Conservation (phyloP, 1,140 invertebrate species). For the Camponotus floridanus region DNA sequence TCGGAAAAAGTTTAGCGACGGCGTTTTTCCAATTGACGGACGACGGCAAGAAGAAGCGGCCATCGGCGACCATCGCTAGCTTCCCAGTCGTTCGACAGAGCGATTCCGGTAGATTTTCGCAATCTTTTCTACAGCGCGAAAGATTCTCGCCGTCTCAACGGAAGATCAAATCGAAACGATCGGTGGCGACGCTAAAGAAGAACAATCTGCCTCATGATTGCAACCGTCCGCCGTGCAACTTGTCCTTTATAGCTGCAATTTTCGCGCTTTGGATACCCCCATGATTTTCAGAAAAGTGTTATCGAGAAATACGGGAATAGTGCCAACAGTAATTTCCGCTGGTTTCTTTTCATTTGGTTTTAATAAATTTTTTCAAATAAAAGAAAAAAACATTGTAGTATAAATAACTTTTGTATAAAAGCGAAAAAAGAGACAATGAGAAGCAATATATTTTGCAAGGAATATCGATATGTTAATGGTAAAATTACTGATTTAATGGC, state of each 20-base stretch:
- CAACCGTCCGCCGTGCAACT: not conserved
- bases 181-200: constrained; percentile 16
- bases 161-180: constrained; percentile 42
- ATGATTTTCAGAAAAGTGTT: constrained; percentile 3
- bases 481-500: not conserved
- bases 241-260: constrained; percentile 1
- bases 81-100: constrained; percentile 14
- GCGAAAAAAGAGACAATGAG: not conserved
- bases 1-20: constrained; percentile 57
- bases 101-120: not conserved
- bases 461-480: not conserved
- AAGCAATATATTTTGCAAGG: not conserved
- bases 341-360: not conserved
- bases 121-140: constrained; percentile 27
- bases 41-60: constrained; percentile 41
- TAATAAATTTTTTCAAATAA: not conserved
- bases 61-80: constrained; percentile 15
- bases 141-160: constrained; percentile 21
- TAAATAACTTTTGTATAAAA: not conserved
- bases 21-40: constrained; percentile 29
- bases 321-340: not conserved
- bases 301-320: not conserved
- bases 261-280: not conserved
- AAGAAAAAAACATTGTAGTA: not conserved
- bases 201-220: constrained; percentile 43